Evolutionary conservation across 2,888 invertebrate species (phyloP), one percentile per base, ranked within the genome.

Genomic region (Timema cristinae): DNA sequence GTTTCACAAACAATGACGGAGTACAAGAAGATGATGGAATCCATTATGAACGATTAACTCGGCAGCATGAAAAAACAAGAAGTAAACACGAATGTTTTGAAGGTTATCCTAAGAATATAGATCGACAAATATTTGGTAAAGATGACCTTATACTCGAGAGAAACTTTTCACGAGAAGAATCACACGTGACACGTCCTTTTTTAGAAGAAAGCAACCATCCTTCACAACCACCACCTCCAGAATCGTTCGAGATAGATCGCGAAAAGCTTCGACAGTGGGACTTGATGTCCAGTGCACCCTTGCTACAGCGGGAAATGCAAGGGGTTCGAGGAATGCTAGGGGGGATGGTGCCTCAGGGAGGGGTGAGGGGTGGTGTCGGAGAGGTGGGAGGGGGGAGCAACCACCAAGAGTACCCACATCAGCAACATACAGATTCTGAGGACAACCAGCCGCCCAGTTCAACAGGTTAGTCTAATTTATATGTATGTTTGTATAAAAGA

Each of bases 211-310:
- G 83, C 82, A 81, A 82, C 81, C 82, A 81, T 80, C 82, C 81
- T 66, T 69, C 75, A 15, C 73, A 79, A 79, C 80, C 78, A 73
- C 76, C 81, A 68, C 76, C 75, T 73, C 80, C 77, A 79, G 79
- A 71, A 61, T 79, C 81, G 73, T 83, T 84, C 81, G 84, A 84
- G 81, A 89, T 93, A 78, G 94, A 94, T 84, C 88, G 94, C 78
- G 94, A 94, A 84, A 93, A 91, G 77, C 86, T 94, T 77, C 87
- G 94, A 70, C 94, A 94, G 80, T 94, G 94, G 94, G 94, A 94
- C 84, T 87, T 93, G 78, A 88, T 94, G 89, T 94, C 94, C 73
- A 93, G 93, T 85, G 93, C 89, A 76, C 85, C 90, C 6, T 73
- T 78, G 50, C 73, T 68, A 15, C 68, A 67, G 48, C 54, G 48